Evolutionary conservation across 1,140 invertebrate species (phyloP), one percentile per base, ranked within the genome.

Genomic region (Drosophila sulfurigaster): DNA sequence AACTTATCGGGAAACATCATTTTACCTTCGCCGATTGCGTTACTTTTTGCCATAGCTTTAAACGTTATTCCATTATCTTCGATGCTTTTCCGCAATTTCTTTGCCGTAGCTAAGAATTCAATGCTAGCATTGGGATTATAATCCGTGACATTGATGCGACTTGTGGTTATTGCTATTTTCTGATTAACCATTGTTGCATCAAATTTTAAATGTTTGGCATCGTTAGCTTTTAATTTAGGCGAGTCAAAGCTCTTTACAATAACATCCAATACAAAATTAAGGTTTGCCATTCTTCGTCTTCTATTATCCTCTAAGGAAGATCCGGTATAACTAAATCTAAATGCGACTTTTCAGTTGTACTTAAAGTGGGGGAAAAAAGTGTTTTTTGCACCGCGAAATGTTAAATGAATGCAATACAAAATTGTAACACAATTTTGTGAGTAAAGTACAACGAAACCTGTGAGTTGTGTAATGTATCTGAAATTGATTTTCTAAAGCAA

Each of bases 131-230:
- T 20, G 0, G 51, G 2, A 43, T 66, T 69, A 11, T 79, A 82
- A 2, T 86, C 82, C 1, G 2, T 54, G 1, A 79, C 76, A 67
- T 86, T 86, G 15, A 86, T 72, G 15, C 78, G 58, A 41, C 79
- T 86, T 0, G 20, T 11, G 2, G 60, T 67, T 15, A 86, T 63
- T 0, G 15, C 1, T 8, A 87, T 15, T 0, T n/a, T 3, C 0
- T 0, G 49, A 3, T 11, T 58, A 30, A 74, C 52, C 3, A 85
- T 69, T 52, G 56, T 60, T 1, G 45, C 54, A 1, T 38, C 35
- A 3, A 81, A 35, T 20, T 67, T 6, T 1, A 86, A 57, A 20
- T 57, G 56, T 0, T 43, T 8, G 0, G 60, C 46, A 48, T 75
- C 28, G 0, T n/a, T 8, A 20, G 70, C 49, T 10, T 49, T 3